Percentiles rank a stretch among this genome's conserved stretches.
These are phyloP conservation scores for Nyleta sp. DNA, from an alignment of 2,888 invertebrate species.

Conservation along the genomic window DNA sequence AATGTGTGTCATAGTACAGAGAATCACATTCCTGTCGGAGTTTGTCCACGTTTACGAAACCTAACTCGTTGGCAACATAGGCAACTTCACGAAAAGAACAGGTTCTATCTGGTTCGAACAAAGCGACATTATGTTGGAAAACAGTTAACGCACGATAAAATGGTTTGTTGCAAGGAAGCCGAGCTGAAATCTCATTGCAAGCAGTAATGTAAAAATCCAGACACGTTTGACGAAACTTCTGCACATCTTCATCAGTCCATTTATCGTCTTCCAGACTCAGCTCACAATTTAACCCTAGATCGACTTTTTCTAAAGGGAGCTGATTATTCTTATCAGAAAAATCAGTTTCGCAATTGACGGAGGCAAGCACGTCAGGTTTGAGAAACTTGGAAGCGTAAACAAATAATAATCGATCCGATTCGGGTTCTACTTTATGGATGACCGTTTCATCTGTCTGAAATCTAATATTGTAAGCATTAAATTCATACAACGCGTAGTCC, in stretches of 20 bases:
- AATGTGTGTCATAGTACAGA: neutral
- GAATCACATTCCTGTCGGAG: conserved; percentile 1
- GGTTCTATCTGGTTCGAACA: conserved; percentile 14
- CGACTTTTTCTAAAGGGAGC: neutral
- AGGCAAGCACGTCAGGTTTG: neutral
- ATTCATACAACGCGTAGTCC: neutral
- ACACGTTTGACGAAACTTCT: conserved; percentile 4
- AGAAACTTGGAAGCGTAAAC: neutral
- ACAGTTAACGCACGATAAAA: conserved; percentile 2
- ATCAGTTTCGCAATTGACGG: neutral
- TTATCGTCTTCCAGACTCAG: neutral
- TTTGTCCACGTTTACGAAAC: neutral
- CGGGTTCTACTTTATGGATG: conserved; percentile 1
- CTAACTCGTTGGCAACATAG: neutral
- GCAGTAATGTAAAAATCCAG: conserved; percentile 11
- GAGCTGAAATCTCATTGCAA: neutral
- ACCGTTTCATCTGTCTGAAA: conserved; percentile 6
- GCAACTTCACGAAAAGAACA: neutral
- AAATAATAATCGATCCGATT: neutral
- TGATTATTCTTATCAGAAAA: conserved; percentile 1
- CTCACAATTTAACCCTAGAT: neutral
- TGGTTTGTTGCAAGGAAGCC: conserved; percentile 7
- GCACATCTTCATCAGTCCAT: neutral
- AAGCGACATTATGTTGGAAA: conserved; percentile 5
- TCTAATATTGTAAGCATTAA: neutral